Conservation (phyloP, 30 jellyfish, hydroid and myxozoan species). For the Pseudorhiza aurosa region DNA sequence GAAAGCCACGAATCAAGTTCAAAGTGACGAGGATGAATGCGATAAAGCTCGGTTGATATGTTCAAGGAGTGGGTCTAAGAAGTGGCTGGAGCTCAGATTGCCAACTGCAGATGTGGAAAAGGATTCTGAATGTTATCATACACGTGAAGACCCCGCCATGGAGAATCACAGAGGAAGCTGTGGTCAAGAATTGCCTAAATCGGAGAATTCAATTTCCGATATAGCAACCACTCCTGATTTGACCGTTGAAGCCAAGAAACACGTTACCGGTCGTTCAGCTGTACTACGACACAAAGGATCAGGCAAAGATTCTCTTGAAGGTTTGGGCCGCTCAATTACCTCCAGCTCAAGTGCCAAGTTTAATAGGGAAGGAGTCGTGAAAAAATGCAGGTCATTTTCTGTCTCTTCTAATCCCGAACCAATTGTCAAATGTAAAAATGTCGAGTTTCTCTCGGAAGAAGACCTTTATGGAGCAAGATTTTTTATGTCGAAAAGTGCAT, state of each 20-base stretch:
- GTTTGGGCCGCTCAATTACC: no score
- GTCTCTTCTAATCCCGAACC: constrained; percentile 27
- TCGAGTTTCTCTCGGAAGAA: constrained; percentile 50
- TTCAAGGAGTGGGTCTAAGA: not conserved
- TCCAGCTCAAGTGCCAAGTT: no score
- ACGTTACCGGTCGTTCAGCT: no score
- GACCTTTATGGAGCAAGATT: constrained; percentile 28
- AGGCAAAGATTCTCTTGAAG: no score
- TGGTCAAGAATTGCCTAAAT: no score
- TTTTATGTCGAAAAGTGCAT: constrained; percentile 12
- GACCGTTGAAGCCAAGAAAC: no score
- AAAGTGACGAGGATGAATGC: not conserved
- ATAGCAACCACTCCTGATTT: no score
- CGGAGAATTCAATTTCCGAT: no score
- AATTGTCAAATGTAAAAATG: constrained; percentile 7
- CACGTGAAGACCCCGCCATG: no score
- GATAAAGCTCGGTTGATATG: not conserved
- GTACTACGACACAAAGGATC: no score
- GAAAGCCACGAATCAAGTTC: not conserved
- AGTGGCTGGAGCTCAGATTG: not conserved
- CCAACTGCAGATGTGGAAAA: constrained; percentile 1
- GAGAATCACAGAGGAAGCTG: no score
- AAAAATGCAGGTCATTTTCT: constrained; percentile 32
- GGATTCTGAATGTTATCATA: no score
- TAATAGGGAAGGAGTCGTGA: not conserved